Conservation (phyloP, 2,797 vertebrate species). For the Psittacula echo region DNA sequence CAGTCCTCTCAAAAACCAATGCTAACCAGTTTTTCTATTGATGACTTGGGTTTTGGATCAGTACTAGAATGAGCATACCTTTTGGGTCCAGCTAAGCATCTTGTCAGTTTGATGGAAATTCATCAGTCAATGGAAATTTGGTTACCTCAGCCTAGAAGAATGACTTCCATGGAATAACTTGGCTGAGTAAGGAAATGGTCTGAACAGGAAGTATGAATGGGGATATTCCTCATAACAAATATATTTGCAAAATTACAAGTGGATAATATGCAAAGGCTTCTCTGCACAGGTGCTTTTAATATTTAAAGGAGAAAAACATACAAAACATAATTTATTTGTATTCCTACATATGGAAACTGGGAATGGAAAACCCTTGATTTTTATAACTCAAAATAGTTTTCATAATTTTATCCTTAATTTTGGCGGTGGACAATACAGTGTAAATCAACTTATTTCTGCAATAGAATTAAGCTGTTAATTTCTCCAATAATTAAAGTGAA, state of each 20-base stretch:
- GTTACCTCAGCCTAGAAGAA: background rate
- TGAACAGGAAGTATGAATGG: background rate
- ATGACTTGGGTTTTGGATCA: background rate
- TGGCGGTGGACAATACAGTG: background rate
- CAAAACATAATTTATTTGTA: background rate
- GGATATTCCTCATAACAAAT: background rate
- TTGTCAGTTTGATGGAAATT: background rate
- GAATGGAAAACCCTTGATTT: rapidly evolving
- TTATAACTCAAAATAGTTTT: background rate
- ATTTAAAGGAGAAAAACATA: background rate
- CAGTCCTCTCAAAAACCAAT: background rate
- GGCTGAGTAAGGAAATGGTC: background rate
- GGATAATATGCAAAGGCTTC: background rate
- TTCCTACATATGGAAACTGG: background rate
- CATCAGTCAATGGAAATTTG: background rate
- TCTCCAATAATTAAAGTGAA: background rate
- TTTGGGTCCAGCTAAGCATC: background rate
- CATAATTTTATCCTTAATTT: background rate
- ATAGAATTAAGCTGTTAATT: background rate
- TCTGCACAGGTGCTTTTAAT: background rate
- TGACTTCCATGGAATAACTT: background rate
- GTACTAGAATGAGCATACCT: background rate
- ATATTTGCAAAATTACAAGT: background rate
- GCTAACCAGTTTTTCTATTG: background rate
- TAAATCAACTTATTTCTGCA: background rate